phyloP scores from a whole-genome alignment of 1,140 invertebrate species.

The Scaptodrosophila lebanonensis region DNA sequence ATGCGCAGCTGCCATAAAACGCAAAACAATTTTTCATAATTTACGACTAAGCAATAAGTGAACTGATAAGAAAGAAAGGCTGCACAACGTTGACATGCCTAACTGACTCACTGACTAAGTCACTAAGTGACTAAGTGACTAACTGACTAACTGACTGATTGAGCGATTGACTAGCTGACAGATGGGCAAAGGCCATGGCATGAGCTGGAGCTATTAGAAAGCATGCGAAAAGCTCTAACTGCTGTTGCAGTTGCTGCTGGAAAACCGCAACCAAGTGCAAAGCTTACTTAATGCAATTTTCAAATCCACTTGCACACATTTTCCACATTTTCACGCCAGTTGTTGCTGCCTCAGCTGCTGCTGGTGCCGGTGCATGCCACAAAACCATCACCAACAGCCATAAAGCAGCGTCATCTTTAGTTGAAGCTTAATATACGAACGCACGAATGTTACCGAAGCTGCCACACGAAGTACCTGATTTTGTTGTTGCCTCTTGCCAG shows the following conservation, averaged over 20 bases:
- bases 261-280: conserved; percentile 11
- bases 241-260: too few relatives aligned
- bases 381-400: conserved; percentile 9
- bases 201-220: too few relatives aligned
- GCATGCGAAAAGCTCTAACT: too few relatives aligned
- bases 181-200: too few relatives aligned
- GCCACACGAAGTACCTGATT: conserved; percentile 32
- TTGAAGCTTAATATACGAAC: conserved; percentile 35
- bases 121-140: too few relatives aligned
- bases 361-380: conserved; percentile 17
- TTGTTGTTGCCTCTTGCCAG: conserved; percentile 37
- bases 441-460: conserved; percentile 36
- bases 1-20: conserved; percentile 30
- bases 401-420: conserved; percentile 42
- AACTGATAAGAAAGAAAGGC: conserved; percentile 65
- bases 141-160: too few relatives aligned
- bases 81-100: conserved; percentile 30
- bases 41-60: conserved; percentile 50
- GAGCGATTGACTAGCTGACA: too few relatives aligned
- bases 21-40: conserved; percentile 43
- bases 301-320: conserved; percentile 5
- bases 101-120: too few relatives aligned
- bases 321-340: background rate
- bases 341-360: conserved; percentile 10
- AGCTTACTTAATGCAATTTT: conserved; percentile 12